phyloP scores from a whole-genome alignment of 2,797 vertebrate genomes.

The Phalanger gymnotis region DNA sequence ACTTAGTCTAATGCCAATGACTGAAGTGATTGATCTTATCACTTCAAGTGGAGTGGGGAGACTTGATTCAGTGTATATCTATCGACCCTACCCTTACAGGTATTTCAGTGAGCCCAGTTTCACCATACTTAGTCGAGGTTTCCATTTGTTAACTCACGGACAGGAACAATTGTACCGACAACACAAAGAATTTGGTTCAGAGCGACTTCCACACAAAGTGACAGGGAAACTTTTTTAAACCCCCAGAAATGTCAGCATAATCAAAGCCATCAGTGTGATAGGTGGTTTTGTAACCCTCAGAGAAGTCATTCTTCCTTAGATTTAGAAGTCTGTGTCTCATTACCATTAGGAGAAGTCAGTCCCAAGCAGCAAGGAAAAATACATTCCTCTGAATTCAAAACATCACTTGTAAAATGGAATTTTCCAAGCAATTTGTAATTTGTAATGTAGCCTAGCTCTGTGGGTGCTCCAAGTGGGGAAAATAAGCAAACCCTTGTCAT shows the following conservation, averaged over 20 bases:
- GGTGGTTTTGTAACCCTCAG: neutral
- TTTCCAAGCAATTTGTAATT: slow-evolving; percentile 39
- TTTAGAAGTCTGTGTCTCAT: neutral
- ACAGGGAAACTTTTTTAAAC: neutral
- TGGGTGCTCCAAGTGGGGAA: neutral
- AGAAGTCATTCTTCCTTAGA: neutral
- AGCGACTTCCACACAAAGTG: neutral
- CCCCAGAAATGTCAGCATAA: slow-evolving; percentile 15
- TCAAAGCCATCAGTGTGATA: neutral
- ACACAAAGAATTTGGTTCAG: neutral
- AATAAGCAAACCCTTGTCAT: neutral
- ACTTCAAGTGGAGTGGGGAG: neutral
- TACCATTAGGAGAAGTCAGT: fast-evolving
- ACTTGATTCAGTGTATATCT: neutral
- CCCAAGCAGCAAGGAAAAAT: neutral
- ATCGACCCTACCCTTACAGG: neutral
- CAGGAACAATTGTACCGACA: neutral
- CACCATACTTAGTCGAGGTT: neutral
- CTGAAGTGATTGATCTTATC: neutral
- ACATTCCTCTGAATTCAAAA: neutral
- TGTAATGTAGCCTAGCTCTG: neutral
- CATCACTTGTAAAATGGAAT: slow-evolving; percentile 12
- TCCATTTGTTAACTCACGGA: neutral
- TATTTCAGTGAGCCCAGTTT: neutral
- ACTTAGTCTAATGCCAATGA: neutral